Evolutionary conservation across 2,113 vertebrate genomes (phyloP), one percentile per base, ranked within the genome.

Genomic region (Rhinichthys klamathensis): DNA sequence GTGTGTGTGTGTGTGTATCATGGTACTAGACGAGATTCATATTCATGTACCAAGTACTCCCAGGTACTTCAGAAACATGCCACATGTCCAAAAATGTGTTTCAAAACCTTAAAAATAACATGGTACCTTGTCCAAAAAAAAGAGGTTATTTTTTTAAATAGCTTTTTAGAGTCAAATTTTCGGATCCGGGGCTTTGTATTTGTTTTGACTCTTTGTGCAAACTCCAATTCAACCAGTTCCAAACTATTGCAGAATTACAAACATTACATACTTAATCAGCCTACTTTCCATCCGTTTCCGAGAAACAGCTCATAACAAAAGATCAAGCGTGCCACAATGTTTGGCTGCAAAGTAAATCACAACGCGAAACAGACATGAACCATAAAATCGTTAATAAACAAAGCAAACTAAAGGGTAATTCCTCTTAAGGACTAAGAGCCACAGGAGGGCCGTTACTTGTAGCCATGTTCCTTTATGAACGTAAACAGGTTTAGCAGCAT

Each of bases 281-380:
- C 58, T 13, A n/a, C 77, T 63, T 51, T 83, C 38, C 32, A 70
- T 35, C 75, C 49, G 18, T 27, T 46, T 72, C 77, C 51, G 41
- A 51, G 70, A 78, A 78, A 67, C 6, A 6, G 58, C 70, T 75
- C 46, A 44, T 78, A 41, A 35, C 32, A 7, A 49, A 72, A 65
- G 73, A 51, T 61, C 54, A 74, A 46, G 25, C 8, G 32, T 30
- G 35, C 75, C 41, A 44, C 44, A 70, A 58, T 23, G 49, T 54
- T 79, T 77, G 75, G 63, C 79, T 41, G 76, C 56, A 67, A 84
- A 80, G 78, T 44, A 72, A 85, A 85, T 70, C 61, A 18, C 21
- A 72, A 84, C 44, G 41, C 38, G 32, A 63, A 84, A 30, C 78
- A 78, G 51, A 27, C 75, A 56, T 41, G 56, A 63, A 12, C 61